Percentiles rank a stretch among this genome's conserved stretches.
Conservation (phyloP, 2,888 invertebrate genomes). For the Chesias legatella region DNA sequence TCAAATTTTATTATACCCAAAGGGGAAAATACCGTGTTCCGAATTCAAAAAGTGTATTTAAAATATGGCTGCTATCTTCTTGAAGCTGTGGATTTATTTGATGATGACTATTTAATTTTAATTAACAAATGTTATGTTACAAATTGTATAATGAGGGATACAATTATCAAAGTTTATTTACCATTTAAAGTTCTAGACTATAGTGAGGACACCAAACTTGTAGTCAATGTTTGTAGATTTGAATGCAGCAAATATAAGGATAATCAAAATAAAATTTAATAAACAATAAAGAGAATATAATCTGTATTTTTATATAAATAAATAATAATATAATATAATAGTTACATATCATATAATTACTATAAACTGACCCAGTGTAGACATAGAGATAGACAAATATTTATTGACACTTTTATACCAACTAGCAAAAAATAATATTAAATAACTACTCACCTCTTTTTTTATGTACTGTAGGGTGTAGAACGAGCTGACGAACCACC, state of each 20-base stretch:
- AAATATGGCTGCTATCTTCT: constrained; percentile 60
- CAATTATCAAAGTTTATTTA: constrained; percentile 35
- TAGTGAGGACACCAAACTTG: constrained; percentile 38
- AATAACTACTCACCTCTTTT: too few species aligned
- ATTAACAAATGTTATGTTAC: constrained; percentile 51
- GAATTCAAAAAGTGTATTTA: constrained; percentile 46
- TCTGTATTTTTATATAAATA: too few species aligned
- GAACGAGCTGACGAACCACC: too few species aligned
- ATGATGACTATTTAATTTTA: constrained; percentile 45
- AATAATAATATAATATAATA: too few species aligned
- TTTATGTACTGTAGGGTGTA: too few species aligned
- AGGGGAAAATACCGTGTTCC: constrained; percentile 45
- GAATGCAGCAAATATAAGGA: constrained; percentile 32
- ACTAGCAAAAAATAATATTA: too few species aligned
- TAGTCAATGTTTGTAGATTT: constrained; percentile 67
- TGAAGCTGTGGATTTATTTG: constrained; percentile 41
- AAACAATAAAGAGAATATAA: too few species aligned
- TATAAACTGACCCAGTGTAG: too few species aligned
- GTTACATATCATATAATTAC: too few species aligned
- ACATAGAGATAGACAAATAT: too few species aligned
- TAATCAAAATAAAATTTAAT: constrained; percentile 3
- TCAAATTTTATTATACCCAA: constrained; percentile 65
- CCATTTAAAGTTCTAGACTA: constrained; percentile 18
- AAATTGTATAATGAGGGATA: constrained; percentile 37
- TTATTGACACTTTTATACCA: too few species aligned